Base-by-base conservation (phyloP, 2,797 vertebrate species). In the Sebastes trivittatus region DNA sequence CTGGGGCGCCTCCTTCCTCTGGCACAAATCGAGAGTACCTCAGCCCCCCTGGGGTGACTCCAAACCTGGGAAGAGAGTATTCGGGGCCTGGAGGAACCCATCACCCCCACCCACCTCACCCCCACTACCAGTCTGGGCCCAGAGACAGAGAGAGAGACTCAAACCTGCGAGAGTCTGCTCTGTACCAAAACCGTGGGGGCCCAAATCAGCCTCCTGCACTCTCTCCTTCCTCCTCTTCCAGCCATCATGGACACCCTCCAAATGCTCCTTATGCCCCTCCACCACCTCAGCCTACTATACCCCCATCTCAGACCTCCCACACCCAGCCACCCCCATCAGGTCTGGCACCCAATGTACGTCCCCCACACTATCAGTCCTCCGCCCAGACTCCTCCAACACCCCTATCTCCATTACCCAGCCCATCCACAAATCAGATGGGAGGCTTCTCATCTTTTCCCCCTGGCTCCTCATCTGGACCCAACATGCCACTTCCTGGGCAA, bases 21-120 rank as follows among this genome's bases (percentile, higher is more conserved):
- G 88, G 96, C 80, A 92, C 97, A 73, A 97, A 97, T 2, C 72
- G 91, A 91, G 97, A 91, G 87, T 97, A 84, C 84, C 95, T 89
- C 86, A 97, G 88, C 93, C 96, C 96, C n/a, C 90, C 96, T 25
- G 94, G 95, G 61, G 90, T 95, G 63, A 70, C 94, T 75, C 94
- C 95, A 80, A 95, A 92, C 84, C 70, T 96, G 29, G 91, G 90
- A 32, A 92, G 95, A 81, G 96, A 96, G 71, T 96, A 94, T 89
- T 82, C 93, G 30, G 94, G 92, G 55, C 78, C 92, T 7, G 94
- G 92, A 69, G 95, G 94, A 82, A 63, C 88, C 6, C 94, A 23
- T 84, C 89, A 94, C 62, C 77, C 96, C 11, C 92, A 95, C 67
- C 76, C 93, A 32, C 64, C 93, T 73, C 95, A 84, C 66, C 71